Evolutionary conservation across 2,113 vertebrate genomes (phyloP), one percentile per base, ranked within the genome.

Genomic region (Ascaphus truei): DNA sequence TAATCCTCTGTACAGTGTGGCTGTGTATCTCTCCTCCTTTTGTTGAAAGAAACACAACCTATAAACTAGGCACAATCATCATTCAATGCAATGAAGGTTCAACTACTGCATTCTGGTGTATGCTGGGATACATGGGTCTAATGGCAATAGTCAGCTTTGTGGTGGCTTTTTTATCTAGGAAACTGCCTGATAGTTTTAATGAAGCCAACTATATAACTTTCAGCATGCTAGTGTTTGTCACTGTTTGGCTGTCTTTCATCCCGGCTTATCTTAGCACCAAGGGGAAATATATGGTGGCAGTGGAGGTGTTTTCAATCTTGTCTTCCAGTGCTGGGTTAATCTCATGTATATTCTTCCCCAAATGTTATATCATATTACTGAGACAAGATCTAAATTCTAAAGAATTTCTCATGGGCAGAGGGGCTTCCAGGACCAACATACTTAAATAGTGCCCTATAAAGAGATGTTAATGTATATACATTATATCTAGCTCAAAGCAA

Each of bases 111-210:
- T 81, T 84, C 67, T 85, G 61, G 55, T 68, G 64, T 37, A 77
- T 77, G 52, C 31, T 86, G 9, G 74, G 75, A n/a, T 79, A 86
- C 31, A 56, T 85, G 23, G 77, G 77, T 7, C 41, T 83, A 7
- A 39, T 81, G 1, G 55, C 73, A 5, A 39, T 48, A 29, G 23
- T 41, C 25, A 39, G 48, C 26, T 65, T 65, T 23, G 8, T 53
- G 23, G 39, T 61, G 7, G 72, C 72, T 22, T 73, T 73, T 11
- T 2, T 68, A 34, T 55, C 63, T 2, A 59, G 72, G 12, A 59
- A 37, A 7, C 41, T 73, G 8, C 72, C 72, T 25, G 72, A 73
- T 30, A 63, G 43, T 29, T 74, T 74, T 34, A 74, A 71, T 43
- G 66, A 74, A 39, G 61, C 73, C 23, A 74, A 74, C 20, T 65